Base-by-base conservation (phyloP, 2,113 vertebrate species). In the Emydura subglobosa region DNA sequence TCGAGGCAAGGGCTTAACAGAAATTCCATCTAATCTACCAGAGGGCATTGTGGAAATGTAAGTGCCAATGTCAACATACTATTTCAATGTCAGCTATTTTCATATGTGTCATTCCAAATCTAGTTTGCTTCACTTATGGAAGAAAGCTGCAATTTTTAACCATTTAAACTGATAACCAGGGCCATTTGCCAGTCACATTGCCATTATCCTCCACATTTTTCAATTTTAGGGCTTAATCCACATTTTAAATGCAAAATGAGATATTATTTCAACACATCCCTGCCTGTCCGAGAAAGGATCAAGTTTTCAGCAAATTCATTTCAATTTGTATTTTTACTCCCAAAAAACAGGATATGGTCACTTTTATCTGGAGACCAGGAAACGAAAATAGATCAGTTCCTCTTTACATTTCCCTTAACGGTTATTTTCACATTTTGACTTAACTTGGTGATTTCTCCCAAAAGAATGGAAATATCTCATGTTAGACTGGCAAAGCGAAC, bases 41-140 rank as follows among this genome's bases (percentile, higher is more conserved):
- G 99, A 99, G 95, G 98, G 98, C 98, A 99, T 99, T 1, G 97
- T 99, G 91, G 99, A 99, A 98, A 99, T 99, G 99, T 99, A 98
- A 99, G 99, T 98, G 72, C 74, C 92, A 53, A 0, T 21, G 2
- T 34, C 47, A 29, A 82, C 21, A 2, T 16, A 74, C 22, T 5
- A 0, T 39, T 39, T 39, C 92, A 53, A 0, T 21, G 2, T 34
- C 47, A 29, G 80, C 21, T 5, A 0, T 55, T 74, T 83, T 88
- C 81, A 51, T 72, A 84, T 29, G 0, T 1, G 21, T 44, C 29
- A 68, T 50, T 87, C 42, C 1, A 0, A 2, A 88, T 86, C n/a
- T 22, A 9, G 11, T 65, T 59, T 4, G 0, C 51, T 5, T 65
- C 24, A 3, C 0, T 3, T 2, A 1, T 21, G 9, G 83, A 47